These are phyloP conservation scores for Phorcus lineatus DNA, from an alignment of 2,888 invertebrate species.

Conservation along the genomic window DNA sequence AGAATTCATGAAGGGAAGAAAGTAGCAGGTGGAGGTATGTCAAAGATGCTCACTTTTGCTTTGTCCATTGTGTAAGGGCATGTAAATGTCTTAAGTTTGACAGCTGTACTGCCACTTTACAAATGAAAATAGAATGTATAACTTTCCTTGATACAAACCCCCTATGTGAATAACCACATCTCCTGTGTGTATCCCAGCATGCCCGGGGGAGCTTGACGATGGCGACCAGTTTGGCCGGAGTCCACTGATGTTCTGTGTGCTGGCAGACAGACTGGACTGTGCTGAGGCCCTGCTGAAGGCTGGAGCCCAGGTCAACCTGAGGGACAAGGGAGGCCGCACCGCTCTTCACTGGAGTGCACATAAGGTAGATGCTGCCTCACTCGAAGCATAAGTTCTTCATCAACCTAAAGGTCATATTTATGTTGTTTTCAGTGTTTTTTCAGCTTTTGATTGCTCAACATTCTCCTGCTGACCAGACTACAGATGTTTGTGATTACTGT, in stretches of 20 bases:
- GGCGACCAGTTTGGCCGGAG: slow-evolving; percentile 75
- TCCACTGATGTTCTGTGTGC: slow-evolving; percentile 74
- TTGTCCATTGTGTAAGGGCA: too few relatives aligned
- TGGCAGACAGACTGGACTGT: slow-evolving; percentile 74
- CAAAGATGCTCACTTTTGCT: too few relatives aligned
- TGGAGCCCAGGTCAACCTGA: slow-evolving; percentile 71
- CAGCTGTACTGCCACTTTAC: too few relatives aligned
- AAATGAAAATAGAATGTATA: too few relatives aligned
- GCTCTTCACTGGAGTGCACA: slow-evolving; percentile 76
- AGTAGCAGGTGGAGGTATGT: too few relatives aligned
- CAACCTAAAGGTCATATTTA: neutral
- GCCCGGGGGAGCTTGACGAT: slow-evolving; percentile 57
- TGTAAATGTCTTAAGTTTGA: too few relatives aligned
- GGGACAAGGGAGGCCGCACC: slow-evolving; percentile 73
- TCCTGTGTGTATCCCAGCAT: slow-evolving; percentile 36
- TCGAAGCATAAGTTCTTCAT: too few relatives aligned
- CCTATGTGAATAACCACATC: neutral
- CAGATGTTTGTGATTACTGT: neutral
- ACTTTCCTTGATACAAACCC: neutral
- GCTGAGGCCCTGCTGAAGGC: slow-evolving; percentile 73
- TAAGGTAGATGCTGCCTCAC: slow-evolving; percentile 59
- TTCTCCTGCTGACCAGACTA: neutral
- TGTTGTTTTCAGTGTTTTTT: neutral
- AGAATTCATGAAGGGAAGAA: too few relatives aligned
- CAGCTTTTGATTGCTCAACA: neutral